Evolutionary conservation across 2,113 vertebrate genomes (phyloP).

Genomic region (Piaya cayana): DNA sequence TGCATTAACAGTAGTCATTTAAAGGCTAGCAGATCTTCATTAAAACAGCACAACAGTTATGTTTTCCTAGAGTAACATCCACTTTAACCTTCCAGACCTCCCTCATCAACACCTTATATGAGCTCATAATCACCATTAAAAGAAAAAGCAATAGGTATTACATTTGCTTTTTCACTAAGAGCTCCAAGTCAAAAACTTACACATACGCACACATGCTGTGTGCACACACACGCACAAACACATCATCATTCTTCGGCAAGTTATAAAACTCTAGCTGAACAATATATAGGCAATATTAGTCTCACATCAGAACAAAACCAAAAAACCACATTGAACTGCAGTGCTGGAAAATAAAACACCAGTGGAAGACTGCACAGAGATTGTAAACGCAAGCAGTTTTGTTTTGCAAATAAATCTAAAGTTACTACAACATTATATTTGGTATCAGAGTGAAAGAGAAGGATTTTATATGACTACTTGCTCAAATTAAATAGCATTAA

Average conservation of each 20-base stretch:
- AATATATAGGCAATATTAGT: background rate
- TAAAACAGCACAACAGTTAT: constrained; percentile 7
- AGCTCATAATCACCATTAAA: background rate
- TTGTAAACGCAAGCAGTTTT: background rate
- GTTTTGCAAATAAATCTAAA: background rate
- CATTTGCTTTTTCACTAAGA: constrained; percentile 17
- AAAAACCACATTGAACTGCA: background rate
- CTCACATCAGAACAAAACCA: background rate
- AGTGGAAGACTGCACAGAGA: background rate
- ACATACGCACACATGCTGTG: background rate
- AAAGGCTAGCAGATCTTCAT: background rate
- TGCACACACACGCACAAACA: background rate
- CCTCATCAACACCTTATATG: background rate
- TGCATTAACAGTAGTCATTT: constrained; percentile 29
- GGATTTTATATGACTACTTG: background rate
- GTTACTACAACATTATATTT: background rate
- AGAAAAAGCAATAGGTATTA: background rate
- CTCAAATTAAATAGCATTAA: background rate
- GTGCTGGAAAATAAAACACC: background rate
- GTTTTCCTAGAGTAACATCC: background rate
- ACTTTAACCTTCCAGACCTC: background rate
- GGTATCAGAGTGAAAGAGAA: background rate
- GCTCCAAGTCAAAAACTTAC: background rate
- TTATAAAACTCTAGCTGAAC: background rate
- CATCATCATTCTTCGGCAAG: background rate